A percentile compares a stretch with the other conserved stretches of the same genome.
Conservation (phyloP, 1,140 invertebrate species). For the Coelopa frigida region DNA sequence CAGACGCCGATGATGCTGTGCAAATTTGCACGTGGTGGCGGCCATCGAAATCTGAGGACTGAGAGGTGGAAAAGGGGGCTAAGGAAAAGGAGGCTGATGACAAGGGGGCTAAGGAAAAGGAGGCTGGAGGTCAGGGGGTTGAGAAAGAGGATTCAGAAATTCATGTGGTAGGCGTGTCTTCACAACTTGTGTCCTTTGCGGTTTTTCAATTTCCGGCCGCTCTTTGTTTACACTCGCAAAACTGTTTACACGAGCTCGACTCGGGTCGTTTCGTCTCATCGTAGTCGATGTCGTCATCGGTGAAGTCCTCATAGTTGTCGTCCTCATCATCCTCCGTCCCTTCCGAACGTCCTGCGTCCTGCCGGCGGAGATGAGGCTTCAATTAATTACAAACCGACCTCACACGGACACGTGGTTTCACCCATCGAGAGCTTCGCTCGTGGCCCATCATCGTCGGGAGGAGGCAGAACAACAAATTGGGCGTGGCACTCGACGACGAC, state of each 20-base stretch:
- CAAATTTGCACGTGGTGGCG: slow-evolving; percentile 2
- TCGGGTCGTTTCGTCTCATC: no score
- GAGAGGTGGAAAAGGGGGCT: background rate
- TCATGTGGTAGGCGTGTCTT: no score
- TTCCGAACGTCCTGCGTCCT: slow-evolving; percentile 4
- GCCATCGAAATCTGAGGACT: background rate
- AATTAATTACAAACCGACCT: no score
- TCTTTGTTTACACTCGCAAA: background rate
- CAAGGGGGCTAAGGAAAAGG: background rate
- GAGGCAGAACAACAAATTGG: no score
- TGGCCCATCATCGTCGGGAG: no score
- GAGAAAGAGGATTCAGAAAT: background rate
- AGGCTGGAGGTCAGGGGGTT: background rate
- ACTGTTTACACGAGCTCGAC: no score
- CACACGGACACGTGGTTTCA: no score
- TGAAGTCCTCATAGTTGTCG: background rate
- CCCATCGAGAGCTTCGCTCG: no score
- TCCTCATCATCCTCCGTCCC: background rate
- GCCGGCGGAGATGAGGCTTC: slow-evolving; percentile 3
- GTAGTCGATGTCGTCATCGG: background rate
- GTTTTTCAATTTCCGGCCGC: slow-evolving; percentile 7
- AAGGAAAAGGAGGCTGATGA: background rate
- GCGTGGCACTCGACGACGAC: no score
- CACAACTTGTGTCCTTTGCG: background rate
- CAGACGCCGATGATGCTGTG: slow-evolving; percentile 3